A percentile compares a stretch with the other conserved stretches of the same genome.
phyloP scores from a whole-genome alignment of 2,113 vertebrate species.

The Dicentrarchus labrax region DNA sequence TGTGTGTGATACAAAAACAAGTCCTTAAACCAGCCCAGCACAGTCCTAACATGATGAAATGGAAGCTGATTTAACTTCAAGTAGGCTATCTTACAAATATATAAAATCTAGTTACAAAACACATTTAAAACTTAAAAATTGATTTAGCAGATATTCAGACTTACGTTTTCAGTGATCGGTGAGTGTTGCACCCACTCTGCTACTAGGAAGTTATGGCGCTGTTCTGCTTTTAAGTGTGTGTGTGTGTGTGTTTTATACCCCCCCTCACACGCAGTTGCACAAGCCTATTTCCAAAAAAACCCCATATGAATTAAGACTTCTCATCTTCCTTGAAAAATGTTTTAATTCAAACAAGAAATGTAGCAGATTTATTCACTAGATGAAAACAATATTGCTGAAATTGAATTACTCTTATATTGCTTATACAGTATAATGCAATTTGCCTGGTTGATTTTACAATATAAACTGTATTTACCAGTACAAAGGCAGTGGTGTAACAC shows the following conservation, averaged over 20 bases:
- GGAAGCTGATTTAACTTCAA: no score
- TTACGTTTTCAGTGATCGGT: conserved; percentile 13
- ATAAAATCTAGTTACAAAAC: neutral
- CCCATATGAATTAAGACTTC: neutral
- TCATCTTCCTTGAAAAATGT: neutral
- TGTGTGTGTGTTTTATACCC: neutral
- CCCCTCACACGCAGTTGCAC: neutral
- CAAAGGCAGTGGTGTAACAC: neutral
- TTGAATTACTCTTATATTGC: no score
- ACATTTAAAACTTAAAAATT: neutral
- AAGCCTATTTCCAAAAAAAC: neutral
- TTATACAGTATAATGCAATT: neutral
- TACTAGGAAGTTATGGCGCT: conserved; percentile 7
- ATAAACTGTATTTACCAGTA: neutral
- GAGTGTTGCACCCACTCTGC: neutral
- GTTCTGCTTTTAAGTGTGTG: conserved; percentile 26
- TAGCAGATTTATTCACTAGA: no score
- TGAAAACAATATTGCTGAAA: neutral
- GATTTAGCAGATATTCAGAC: neutral
- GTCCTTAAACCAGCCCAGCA: neutral
- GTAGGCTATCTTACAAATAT: neutral
- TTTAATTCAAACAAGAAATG: neutral
- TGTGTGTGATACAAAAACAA: neutral
- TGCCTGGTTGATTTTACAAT: neutral
- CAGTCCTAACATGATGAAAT: no score